A percentile compares a stretch with the other conserved stretches of the same genome.
Conservation (phyloP, 2,797 vertebrate genomes). For the Macropodus opercularis region DNA sequence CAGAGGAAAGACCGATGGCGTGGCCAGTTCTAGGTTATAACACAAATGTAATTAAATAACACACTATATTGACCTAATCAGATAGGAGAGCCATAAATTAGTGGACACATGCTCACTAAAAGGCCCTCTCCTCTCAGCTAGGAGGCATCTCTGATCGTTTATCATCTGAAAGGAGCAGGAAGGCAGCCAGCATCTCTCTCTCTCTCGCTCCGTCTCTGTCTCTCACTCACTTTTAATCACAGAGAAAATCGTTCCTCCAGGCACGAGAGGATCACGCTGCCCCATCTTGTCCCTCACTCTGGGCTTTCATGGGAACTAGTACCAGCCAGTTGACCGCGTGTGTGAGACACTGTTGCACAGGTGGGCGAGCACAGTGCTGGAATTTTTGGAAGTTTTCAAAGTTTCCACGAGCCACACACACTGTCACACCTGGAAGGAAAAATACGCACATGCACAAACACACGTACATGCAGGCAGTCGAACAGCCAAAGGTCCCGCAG, state of each 20-base stretch:
- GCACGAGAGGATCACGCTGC: constrained; percentile 50
- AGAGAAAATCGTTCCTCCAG: constrained; percentile 71
- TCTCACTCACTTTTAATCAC: constrained; percentile 71
- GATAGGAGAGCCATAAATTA: constrained; percentile 82
- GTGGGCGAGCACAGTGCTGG: constrained; percentile 15
- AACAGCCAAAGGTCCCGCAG: constrained; percentile 8
- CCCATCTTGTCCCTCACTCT: constrained; percentile 42
- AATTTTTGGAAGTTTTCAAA: constrained; percentile 15
- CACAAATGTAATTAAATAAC: constrained; percentile 82
- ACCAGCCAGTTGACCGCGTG: constrained; percentile 35
- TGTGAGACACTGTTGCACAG: constrained; percentile 20
- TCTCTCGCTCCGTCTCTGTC: constrained; percentile 44
- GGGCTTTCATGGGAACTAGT: constrained; percentile 27
- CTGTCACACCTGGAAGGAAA: background rate
- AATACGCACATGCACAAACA: background rate
- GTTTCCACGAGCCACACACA: constrained; percentile 6
- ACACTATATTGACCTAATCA: constrained; percentile 84
- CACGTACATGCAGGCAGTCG: background rate
- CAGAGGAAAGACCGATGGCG: constrained; percentile 59
- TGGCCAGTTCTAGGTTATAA: constrained; percentile 74
- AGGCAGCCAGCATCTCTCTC: constrained; percentile 65
- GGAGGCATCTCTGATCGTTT: constrained; percentile 80
- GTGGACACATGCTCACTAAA: constrained; percentile 76
- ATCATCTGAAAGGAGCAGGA: constrained; percentile 82
- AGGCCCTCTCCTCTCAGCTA: constrained; percentile 76